Evolutionary conservation across 64 coral and sea anemone species (phyloP).

Genomic region (Catalaphyllia jardinei): DNA sequence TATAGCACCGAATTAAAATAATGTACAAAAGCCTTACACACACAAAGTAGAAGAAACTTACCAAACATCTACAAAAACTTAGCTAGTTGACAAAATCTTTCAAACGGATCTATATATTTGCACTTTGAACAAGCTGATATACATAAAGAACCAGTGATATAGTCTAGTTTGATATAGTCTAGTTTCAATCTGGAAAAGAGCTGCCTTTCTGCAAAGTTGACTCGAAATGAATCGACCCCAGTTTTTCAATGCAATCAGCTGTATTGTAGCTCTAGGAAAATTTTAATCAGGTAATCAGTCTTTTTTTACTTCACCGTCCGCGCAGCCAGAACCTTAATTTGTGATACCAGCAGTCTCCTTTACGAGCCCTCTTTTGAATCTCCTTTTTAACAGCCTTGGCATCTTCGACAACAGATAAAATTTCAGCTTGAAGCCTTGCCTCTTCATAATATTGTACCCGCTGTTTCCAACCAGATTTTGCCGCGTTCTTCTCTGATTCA

Average conservation of each 20-base stretch:
- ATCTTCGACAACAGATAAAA: slow-evolving; percentile 33
- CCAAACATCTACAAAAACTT: too few species aligned
- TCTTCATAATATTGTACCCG: slow-evolving; percentile 10
- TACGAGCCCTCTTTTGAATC: background rate
- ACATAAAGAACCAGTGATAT: too few species aligned
- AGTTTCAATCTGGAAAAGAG: too few species aligned
- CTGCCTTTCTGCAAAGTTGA: too few species aligned
- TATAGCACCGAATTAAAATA: too few species aligned
- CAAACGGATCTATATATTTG: too few species aligned
- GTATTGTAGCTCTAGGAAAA: background rate
- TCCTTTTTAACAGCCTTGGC: background rate
- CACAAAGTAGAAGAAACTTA: too few species aligned
- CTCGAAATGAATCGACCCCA: too few species aligned
- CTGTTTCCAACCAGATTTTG: slow-evolving; percentile 19
- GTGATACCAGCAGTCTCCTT: slow-evolving; percentile 1
- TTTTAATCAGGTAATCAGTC: background rate
- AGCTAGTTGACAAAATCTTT: too few species aligned
- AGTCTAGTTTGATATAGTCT: too few species aligned
- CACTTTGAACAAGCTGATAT: too few species aligned
- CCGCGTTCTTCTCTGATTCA: slow-evolving; percentile 21
- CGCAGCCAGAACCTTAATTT: background rate
- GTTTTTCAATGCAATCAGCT: background rate
- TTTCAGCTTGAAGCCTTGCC: slow-evolving; percentile 26
- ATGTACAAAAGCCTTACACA: too few species aligned
- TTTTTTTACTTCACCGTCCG: background rate